Evolutionary conservation across 2,888 invertebrate genomes (phyloP).

Genomic region (Monochamus alternatus): DNA sequence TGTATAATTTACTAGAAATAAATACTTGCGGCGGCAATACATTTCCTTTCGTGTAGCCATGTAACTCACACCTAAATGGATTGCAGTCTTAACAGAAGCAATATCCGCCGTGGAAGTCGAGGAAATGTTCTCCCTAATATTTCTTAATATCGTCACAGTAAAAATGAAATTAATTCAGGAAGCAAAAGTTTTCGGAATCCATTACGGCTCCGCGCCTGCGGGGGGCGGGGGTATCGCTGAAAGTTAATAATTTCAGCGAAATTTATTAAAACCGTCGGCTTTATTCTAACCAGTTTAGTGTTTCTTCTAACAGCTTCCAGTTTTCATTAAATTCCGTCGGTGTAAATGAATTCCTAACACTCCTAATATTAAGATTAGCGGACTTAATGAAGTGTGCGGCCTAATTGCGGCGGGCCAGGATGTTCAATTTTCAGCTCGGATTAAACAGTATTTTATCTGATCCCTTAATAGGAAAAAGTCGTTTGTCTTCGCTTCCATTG

Average conservation of each 20-base stretch:
- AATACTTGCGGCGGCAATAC: too few relatives aligned
- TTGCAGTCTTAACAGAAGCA: background rate
- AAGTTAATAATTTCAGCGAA: conserved; percentile 30
- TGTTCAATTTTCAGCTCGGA: conserved; percentile 45
- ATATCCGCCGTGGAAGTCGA: background rate
- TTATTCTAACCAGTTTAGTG: conserved; percentile 16
- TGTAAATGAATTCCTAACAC: conserved; percentile 39
- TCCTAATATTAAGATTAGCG: conserved; percentile 43
- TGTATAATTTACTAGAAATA: too few relatives aligned
- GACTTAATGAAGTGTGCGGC: conserved; percentile 46
- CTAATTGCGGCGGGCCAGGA: conserved; percentile 43
- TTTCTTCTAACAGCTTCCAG: conserved; percentile 34
- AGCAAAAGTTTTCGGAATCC: conserved; percentile 29
- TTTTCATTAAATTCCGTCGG: conserved; percentile 36
- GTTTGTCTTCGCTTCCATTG: conserved; percentile 38
- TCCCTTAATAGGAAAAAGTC: conserved; percentile 41
- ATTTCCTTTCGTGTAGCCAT: too few relatives aligned
- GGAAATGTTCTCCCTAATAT: background rate
- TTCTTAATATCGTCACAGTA: conserved; percentile 22
- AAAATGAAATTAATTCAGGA: conserved; percentile 28
- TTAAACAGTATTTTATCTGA: conserved; percentile 39
- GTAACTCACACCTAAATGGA: background rate
- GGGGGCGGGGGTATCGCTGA: conserved; percentile 14
- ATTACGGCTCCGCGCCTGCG: conserved; percentile 15
- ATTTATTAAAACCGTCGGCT: conserved; percentile 28